These are phyloP conservation scores for Eulemur albifrons DNA, from an alignment of 2,797 vertebrate species.

Conservation along the genomic window DNA sequence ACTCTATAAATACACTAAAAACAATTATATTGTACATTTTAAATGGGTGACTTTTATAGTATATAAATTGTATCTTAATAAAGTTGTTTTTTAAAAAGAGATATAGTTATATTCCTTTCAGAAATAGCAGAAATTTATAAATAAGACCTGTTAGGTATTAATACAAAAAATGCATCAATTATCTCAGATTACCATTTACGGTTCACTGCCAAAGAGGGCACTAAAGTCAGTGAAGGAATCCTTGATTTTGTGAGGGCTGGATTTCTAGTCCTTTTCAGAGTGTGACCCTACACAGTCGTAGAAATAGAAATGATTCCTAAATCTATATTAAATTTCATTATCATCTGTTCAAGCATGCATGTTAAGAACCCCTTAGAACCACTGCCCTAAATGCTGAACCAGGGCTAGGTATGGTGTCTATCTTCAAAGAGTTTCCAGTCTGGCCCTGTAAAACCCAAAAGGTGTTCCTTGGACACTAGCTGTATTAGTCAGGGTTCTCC, in stretches of 20 bases:
- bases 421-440: neutral
- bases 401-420: fast-evolving
- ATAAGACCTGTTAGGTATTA: neutral
- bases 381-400: neutral
- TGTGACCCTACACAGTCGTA: neutral
- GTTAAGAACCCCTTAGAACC: neutral
- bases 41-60: neutral
- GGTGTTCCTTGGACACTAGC: too few species aligned
- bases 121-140: neutral
- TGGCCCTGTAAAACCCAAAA: neutral
- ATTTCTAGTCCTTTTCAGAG: neutral
- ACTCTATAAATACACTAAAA: neutral
- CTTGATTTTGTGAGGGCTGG: neutral
- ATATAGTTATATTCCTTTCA: neutral
- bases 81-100: neutral
- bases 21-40: neutral
- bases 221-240: neutral
- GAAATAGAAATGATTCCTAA: neutral
- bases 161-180: neutral
- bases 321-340: neutral
- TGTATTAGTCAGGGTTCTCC: neutral
- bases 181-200: neutral
- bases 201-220: neutral
- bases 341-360: fast-evolving
- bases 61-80: neutral